A percentile compares a stretch with the other conserved stretches of the same genome.
Conservation (phyloP, 1,140 invertebrate species). For the Saccostrea glomerata region DNA sequence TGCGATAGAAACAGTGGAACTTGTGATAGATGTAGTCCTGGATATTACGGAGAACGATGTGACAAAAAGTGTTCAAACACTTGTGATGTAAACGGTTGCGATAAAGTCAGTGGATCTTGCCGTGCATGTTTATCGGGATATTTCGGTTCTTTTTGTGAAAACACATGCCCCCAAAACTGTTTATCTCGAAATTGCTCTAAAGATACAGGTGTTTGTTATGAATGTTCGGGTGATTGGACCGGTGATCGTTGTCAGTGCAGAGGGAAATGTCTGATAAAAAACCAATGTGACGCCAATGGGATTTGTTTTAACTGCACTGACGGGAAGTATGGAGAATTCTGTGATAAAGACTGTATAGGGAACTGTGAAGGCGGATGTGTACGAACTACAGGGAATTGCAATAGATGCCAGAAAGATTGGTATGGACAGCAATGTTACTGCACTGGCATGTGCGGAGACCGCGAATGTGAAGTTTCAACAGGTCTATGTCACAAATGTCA, state of each 20-base stretch:
- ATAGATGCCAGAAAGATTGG: conserved; percentile 35
- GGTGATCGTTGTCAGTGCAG: conserved; percentile 42
- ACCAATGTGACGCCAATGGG: conserved; percentile 25
- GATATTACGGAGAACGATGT: conserved; percentile 45
- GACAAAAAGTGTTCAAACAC: background rate
- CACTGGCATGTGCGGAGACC: conserved; percentile 5
- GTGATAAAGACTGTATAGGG: background rate
- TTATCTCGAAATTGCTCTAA: background rate
- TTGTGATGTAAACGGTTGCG: conserved; percentile 15
- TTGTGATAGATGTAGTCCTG: conserved; percentile 7
- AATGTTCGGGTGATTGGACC: conserved; percentile 31
- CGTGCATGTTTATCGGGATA: conserved; percentile 27
- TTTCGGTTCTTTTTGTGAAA: conserved; percentile 34
- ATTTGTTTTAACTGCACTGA: conserved; percentile 27
- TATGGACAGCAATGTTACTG: conserved; percentile 48
- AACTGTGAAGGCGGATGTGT: conserved; percentile 27
- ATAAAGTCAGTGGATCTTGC: conserved; percentile 30
- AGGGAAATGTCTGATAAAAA: conserved; percentile 28
- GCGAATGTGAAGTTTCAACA: background rate
- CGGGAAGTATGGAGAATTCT: conserved; percentile 27
- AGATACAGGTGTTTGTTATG: conserved; percentile 39
- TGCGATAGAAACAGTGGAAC: background rate
- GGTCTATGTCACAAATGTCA: conserved; percentile 38
- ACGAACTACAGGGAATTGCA: background rate
- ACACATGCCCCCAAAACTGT: conserved; percentile 37